Percentiles rank a stretch among this genome's conserved stretches.
Conservation (phyloP, 2,113 vertebrate genomes). For the Lonchura striata region DNA sequence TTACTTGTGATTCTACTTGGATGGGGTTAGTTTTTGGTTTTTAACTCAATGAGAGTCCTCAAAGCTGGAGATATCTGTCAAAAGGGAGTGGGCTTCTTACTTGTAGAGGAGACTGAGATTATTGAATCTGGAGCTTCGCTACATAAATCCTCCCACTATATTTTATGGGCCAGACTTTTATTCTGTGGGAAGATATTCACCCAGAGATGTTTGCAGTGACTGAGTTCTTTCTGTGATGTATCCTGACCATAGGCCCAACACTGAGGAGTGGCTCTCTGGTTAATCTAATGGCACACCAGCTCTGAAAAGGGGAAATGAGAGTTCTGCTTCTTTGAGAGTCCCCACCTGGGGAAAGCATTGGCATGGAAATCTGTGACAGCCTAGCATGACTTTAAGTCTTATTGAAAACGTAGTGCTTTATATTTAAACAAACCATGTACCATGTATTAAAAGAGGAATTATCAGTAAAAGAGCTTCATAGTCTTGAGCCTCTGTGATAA, state of each 20-base stretch:
- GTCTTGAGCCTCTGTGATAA: neutral
- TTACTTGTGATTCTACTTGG: neutral
- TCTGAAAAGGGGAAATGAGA: neutral
- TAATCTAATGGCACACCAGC: neutral
- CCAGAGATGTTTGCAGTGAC: neutral
- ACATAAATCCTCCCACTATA: neutral
- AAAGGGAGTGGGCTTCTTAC: neutral
- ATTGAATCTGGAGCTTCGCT: neutral
- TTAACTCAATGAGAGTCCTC: neutral
- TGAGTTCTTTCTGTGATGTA: neutral
- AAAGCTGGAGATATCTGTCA: neutral
- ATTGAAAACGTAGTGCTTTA: neutral
- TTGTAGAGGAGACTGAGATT: neutral
- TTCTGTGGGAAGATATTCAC: neutral
- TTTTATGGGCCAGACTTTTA: neutral
- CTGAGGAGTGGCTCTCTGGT: neutral
- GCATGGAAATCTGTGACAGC: neutral
- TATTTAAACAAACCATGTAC: neutral
- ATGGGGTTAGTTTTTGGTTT: neutral
- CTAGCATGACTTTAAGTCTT: neutral
- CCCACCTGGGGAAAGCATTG: neutral
- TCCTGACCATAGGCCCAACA: neutral
- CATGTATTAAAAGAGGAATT: neutral
- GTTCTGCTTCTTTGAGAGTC: neutral
- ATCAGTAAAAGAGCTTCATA: neutral